Evolutionary conservation across 1,140 invertebrate genomes (phyloP), one percentile per base, ranked within the genome.

Genomic region (Eriocheir sinensis): DNA sequence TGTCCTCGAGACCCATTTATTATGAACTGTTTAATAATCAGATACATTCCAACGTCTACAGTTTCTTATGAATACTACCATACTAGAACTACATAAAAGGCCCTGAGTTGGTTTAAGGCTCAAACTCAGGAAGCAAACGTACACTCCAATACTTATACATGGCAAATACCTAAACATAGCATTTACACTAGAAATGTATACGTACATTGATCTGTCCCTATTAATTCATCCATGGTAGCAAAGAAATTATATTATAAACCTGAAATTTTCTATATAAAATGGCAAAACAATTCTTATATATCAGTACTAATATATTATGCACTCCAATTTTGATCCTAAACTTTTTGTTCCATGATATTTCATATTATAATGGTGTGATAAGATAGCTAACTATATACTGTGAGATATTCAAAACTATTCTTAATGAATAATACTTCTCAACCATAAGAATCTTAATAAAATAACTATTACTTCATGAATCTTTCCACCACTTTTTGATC

Each of bases 181-280:
- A 90, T 85, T 83, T 92, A 92, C 91, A 93, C 93, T 93, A 93
- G 60, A 93, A 93, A 86, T 93, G 85, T 40, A 93, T 93, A 93
- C 93, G 86, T 93, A 93, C 93, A 93, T 93, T 93, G 93, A 93
- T 93, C 93, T 88, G 93, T 93, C 93, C 93, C 93, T 93, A 93
- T 93, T 89, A 79, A 93, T 93, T 93, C 93, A 93, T 93, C 93
- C 93, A 88, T 89, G 86, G 93, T 93, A 93, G 93, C 93, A 93
- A 79, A 93, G 86, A 89, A 93, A 93, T 93, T 80, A 93, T 93
- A 93, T 93, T 93, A 93, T 89, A 93, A 80, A 93, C 89, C 85
- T 93, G 93, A 72, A 93, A 93, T 93, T 80, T 93, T 88, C 93
- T 89, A 93, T 89, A 72, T 60, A 80, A 21, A 53, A 48, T 36